Conservation (phyloP, 2,113 vertebrate genomes). For the Otolemur garnettii region DNA sequence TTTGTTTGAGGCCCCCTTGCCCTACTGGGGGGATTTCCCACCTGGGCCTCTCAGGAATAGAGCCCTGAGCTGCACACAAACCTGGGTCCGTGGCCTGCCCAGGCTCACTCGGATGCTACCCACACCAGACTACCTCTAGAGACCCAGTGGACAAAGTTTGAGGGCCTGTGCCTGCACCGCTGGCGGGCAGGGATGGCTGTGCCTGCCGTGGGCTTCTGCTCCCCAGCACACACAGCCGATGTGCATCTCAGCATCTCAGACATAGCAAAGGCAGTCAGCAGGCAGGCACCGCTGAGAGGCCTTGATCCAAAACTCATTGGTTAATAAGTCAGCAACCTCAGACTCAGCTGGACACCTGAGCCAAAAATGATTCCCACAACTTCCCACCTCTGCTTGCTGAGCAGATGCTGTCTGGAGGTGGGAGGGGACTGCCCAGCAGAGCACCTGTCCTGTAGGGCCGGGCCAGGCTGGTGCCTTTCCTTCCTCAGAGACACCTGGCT, state of each 20-base stretch:
- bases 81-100: background rate
- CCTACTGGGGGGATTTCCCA: background rate
- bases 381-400: background rate
- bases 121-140: rapidly evolving
- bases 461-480: background rate
- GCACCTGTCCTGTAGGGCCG: background rate
- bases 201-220: background rate
- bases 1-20: background rate
- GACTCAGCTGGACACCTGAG: rapidly evolving
- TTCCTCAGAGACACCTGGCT: rapidly evolving
- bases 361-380: background rate
- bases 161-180: background rate
- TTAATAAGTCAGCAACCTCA: background rate
- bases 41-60: background rate
- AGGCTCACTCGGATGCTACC: rapidly evolving
- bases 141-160: background rate
- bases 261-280: rapidly evolving
- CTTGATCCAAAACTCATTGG: background rate
- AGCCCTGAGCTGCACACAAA: background rate
- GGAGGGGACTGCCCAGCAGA: too few species aligned
- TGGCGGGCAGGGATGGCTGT: background rate
- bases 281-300: rapidly evolving
- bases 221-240: background rate
- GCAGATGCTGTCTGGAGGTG: rapidly evolving
- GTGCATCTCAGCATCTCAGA: too few species aligned